Evolutionary conservation across 2,113 vertebrate species (phyloP).

Genomic region (Felis catus): DNA sequence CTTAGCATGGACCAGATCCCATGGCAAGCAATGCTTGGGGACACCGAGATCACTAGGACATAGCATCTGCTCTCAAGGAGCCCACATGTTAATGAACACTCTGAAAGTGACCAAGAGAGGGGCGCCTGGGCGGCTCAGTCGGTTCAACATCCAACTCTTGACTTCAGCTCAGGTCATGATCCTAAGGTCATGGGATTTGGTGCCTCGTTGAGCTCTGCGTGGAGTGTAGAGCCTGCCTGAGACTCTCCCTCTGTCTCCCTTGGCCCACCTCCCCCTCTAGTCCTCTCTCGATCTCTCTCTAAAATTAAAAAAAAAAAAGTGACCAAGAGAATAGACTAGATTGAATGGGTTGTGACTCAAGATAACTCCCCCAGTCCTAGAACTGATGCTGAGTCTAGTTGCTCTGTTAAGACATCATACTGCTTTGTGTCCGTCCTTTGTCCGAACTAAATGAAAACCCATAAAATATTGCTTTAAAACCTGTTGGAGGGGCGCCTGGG

Average conservation of each 20-base stretch:
- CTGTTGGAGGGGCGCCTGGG: background rate
- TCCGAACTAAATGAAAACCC: conserved; percentile 32
- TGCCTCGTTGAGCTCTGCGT: too few species aligned
- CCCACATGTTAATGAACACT: background rate
- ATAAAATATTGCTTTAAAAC: conserved; percentile 32
- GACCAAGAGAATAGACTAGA: conserved; percentile 53
- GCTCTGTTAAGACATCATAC: conserved; percentile 9
- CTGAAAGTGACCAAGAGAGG: conserved; percentile 47
- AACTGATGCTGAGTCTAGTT: background rate
- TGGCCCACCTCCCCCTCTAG: too few species aligned
- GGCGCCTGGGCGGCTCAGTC: too few species aligned
- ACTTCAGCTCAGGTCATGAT: too few species aligned
- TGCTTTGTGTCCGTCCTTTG: conserved; percentile 4
- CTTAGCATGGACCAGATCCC: background rate
- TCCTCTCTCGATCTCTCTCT: too few species aligned
- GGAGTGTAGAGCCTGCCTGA: too few species aligned
- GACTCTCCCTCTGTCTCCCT: too few species aligned
- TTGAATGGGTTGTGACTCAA: conserved; percentile 54
- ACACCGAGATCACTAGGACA: background rate
- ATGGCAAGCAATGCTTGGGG: background rate
- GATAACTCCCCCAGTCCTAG: background rate
- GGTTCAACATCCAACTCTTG: too few species aligned
- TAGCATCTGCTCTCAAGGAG: background rate
- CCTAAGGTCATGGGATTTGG: too few species aligned
- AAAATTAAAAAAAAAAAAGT: background rate